phyloP scores from a whole-genome alignment of 1,140 invertebrate species.

The Amphibalanus amphitrite region DNA sequence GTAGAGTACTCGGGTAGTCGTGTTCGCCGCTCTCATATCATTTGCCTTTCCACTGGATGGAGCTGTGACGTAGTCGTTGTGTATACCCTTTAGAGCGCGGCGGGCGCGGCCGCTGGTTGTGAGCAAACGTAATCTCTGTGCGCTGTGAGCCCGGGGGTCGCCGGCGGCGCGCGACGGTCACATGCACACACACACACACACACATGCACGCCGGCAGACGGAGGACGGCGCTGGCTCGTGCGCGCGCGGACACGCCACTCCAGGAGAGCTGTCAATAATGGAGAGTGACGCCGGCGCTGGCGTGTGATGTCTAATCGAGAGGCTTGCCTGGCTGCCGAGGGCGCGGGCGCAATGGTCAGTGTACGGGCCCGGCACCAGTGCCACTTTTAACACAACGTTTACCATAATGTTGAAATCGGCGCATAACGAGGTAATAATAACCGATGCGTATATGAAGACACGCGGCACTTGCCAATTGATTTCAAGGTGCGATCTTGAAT shows the following conservation, averaged over 20 bases:
- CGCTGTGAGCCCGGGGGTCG: background rate
- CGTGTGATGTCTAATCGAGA: background rate
- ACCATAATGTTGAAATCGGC: background rate
- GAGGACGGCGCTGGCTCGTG: no score
- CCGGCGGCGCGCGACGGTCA: background rate
- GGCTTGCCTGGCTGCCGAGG: no score
- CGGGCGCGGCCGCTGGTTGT: background rate
- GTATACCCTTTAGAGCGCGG: background rate
- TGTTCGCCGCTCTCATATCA: background rate
- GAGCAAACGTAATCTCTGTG: background rate
- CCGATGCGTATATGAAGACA: background rate
- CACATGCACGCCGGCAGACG: no score
- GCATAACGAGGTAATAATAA: background rate
- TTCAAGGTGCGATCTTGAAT: background rate
- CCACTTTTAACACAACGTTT: background rate
- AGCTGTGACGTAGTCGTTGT: background rate
- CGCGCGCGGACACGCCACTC: no score
- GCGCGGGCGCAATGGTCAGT: background rate
- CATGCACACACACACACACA: no score
- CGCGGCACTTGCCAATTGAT: background rate
- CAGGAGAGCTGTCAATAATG: no score
- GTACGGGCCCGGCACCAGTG: background rate
- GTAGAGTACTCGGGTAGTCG: background rate
- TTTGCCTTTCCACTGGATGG: background rate
- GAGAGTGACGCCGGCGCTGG: no score